Base-by-base conservation (phyloP, 2,113 vertebrate species). In the Callocephalon fimbriatum region DNA sequence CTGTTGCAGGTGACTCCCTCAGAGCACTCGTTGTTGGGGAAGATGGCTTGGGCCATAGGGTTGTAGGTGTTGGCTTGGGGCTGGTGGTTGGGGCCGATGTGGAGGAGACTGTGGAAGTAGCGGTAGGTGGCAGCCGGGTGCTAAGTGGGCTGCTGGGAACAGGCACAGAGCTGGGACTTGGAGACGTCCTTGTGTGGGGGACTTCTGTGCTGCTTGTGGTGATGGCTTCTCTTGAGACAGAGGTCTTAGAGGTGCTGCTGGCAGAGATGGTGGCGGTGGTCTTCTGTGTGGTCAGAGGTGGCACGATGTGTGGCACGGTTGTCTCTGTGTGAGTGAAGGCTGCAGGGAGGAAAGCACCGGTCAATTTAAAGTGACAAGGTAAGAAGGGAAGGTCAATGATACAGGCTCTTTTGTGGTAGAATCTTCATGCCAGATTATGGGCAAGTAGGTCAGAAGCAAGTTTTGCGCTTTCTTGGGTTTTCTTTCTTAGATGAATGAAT, bases 361-460 rank as follows among this genome's bases (percentile, higher is more conserved):
- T 62, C 3, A 17, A 1, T 2, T 59, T 3, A 12, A 3, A 2
- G 1, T 37, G 5, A 2, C 2, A 3, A 1, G 0, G 0, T 37
- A 21, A 21, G 1, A 18, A 2, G 2, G 4, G 6, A 14, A 12
- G 0, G 1, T 9, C 2, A 0, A 0, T 50, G 1, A 9, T 9
- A 1, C 3, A 10, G 5, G 9, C 0, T 16, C 0, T n/a, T 48
- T 1, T 47, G 4, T 3, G 6, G 4, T 45, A 20, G 5, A 16
- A 3, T 0, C 1, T 72, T 35, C 31, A 0, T 40, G 3, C 1
- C 38, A 1, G 1, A 0, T 1, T 27, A 11, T 2, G 1, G 4
- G 2, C 0, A 32, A 32, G 5, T 2, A 50, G 6, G 2, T 11
- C 1, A 29, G 2, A 4, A 35, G n/a, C 32, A 35, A 35, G n/a